Conservation (phyloP, 2,888 invertebrate species). For the Stictocephala bisonia region DNA sequence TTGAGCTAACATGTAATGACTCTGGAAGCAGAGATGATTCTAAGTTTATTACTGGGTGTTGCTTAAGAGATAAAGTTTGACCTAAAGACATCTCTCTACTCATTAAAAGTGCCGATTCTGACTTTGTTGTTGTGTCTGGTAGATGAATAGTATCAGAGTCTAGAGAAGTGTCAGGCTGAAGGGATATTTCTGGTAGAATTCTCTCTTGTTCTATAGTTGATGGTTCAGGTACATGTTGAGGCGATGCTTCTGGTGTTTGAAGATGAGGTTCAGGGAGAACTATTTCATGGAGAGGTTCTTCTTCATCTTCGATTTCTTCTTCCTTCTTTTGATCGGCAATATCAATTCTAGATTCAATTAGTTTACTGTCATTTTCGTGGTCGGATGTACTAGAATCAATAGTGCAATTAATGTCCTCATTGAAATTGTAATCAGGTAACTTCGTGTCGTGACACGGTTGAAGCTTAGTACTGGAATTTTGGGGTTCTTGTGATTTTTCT, state of each 20-base stretch:
- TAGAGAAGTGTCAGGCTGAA: conserved; percentile 27
- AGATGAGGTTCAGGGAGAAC: conserved; percentile 27
- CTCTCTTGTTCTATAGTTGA: conserved; percentile 25
- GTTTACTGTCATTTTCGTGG: neutral
- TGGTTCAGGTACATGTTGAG: conserved; percentile 25
- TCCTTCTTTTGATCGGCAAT: too few relatives aligned
- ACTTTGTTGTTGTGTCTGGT: conserved; percentile 27
- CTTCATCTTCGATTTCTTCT: neutral
- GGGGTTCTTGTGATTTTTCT: too few relatives aligned
- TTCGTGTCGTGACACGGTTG: too few relatives aligned
- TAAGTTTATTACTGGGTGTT: neutral
- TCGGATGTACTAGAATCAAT: neutral
- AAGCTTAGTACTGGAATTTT: too few relatives aligned
- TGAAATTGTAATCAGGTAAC: too few relatives aligned
- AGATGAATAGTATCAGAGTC: conserved; percentile 28
- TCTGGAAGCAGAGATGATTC: neutral
- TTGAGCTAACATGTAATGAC: neutral
- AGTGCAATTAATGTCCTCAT: too few relatives aligned
- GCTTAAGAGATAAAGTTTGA: conserved; percentile 10
- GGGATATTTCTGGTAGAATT: conserved; percentile 5
- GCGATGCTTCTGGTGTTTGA: conserved; percentile 23
- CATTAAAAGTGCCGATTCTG: conserved; percentile 8
- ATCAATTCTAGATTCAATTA: neutral
- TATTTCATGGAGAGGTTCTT: conserved; percentile 1
- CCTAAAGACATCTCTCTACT: conserved; percentile 22